Evolutionary conservation across 2,888 invertebrate species (phyloP), one percentile per base, ranked within the genome.

Genomic region (Tuberolachnus salignus): DNA sequence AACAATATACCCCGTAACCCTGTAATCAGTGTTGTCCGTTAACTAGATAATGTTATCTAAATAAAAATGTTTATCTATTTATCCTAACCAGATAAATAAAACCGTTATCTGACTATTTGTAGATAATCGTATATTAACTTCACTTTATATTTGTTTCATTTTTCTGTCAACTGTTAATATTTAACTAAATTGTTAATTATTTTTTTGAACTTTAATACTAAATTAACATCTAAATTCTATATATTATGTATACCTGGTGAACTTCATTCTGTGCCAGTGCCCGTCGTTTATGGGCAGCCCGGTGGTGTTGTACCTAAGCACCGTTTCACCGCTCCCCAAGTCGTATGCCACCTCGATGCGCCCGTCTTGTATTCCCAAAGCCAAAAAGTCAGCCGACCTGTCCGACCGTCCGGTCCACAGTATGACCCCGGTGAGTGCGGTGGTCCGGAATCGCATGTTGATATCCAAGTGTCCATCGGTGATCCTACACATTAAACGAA

Each of bases 381-480:
- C 92, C 66, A 97, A 88, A 87, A 92, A 96, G 86, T 95, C 94
- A 55, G 88, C 88, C 55, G 88, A 87, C 82, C 90, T 89, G 73
- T 88, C 87, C 83, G 89, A 88, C 70, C 92, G 89, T 11, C 95
- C 94, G 83, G 92, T 92, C 95, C 95, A 96, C 81, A 96, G 88
- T 59, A 97, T 88, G 81, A 97, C 88, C 0, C 95, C 96, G 83
- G 89, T 87, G 42, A 89, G 85, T 2, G 90, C 88, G 82, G 88
- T 89, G 71, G 93, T 91, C 82, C 93, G 91, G 86, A 97, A 92
- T 83, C 94, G 88, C 85, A 97, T 91, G 88, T 94, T 94, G 84
- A 97, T 91, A 86, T 94, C 94, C 83, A 95, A 89, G 82, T 92
- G 92, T 86, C 92, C 92, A 84, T 94, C 93, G 81, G 92, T 91